These are phyloP conservation scores for Tetrapedia diversipes DNA, from an alignment of 2,888 invertebrate species.

Conservation along the genomic window DNA sequence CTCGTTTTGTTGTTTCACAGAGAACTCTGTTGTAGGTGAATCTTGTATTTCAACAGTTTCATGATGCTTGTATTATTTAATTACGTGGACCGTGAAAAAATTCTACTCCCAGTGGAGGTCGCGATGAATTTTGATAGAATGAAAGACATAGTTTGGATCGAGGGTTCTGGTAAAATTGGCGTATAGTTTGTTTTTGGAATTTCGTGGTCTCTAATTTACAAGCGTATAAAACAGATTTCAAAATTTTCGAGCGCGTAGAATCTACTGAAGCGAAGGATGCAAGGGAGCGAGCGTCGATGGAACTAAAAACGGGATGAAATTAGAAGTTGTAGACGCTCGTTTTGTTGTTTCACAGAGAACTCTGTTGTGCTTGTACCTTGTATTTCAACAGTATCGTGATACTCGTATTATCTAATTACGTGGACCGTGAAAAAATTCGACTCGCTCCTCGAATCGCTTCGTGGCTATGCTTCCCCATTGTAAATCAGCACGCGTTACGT, in stretches of 20 bases:
- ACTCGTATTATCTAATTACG: conserved; percentile 8
- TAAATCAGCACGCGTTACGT: not conserved
- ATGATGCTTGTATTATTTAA: conserved; percentile 2
- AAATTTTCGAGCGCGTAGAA: too few species aligned
- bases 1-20: too few species aligned
- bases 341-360: not conserved
- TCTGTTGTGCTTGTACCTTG: not conserved
- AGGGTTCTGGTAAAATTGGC: too few species aligned
- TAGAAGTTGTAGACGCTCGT: not conserved
- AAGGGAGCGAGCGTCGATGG: too few species aligned
- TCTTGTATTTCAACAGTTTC: not conserved
- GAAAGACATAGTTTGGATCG: too few species aligned
- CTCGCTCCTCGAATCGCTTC: not conserved
- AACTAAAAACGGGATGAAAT: not conserved
- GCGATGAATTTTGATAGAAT: too few species aligned
- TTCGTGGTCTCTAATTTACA: too few species aligned
- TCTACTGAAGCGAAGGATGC: too few species aligned
- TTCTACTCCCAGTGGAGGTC: too few species aligned
- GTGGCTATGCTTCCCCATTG: not conserved
- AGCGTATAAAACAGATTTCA: too few species aligned
- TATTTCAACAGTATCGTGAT: not conserved
- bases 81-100: conserved; percentile 5
- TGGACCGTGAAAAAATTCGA: not conserved
- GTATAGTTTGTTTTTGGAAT: too few species aligned
- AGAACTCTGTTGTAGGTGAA: not conserved